Percentiles rank a stretch among this genome's conserved stretches.
Conservation (phyloP, 1,140 invertebrate genomes). For the Neodiprion pinetum region DNA sequence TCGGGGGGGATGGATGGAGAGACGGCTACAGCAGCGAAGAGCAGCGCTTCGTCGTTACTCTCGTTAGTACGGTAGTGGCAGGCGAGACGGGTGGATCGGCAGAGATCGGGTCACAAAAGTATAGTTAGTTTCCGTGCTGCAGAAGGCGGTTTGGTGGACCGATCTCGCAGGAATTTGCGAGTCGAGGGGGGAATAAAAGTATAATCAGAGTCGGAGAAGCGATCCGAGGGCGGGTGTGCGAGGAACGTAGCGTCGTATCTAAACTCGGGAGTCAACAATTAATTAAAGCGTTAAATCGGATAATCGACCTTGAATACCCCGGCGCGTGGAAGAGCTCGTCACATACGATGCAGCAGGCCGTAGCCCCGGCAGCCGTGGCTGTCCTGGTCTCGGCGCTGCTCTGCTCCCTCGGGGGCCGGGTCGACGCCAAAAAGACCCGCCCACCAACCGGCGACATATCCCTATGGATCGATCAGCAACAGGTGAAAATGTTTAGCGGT, state of each 20-base stretch:
- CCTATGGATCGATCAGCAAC: constrained; percentile 87
- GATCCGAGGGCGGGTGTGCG: too few species aligned
- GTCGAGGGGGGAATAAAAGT: too few species aligned
- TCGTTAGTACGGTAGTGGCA: neutral
- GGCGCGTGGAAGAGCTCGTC: neutral
- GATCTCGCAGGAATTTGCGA: neutral
- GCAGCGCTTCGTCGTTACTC: neutral
- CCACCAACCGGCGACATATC: constrained; percentile 72
- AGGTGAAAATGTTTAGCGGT: constrained; percentile 90
- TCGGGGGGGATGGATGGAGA: neutral
- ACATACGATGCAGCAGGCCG: constrained; percentile 45
- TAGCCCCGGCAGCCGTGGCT: constrained; percentile 23
- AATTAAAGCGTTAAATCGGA: neutral
- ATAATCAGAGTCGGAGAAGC: too few species aligned
- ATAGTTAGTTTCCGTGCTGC: neutral
- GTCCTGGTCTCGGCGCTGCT: constrained; percentile 38
- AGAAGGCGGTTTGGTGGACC: neutral
- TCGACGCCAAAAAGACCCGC: constrained; percentile 42
- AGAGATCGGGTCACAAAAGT: neutral
- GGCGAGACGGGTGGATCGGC: neutral
- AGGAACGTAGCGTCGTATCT: too few species aligned
- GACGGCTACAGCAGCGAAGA: neutral
- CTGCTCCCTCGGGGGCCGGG: neutral
- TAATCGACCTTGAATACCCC: neutral
- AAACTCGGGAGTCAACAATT: too few species aligned